These are phyloP conservation scores for Coptodon bakossiorum DNA, from an alignment of 2,113 vertebrate species.

Conservation along the genomic window DNA sequence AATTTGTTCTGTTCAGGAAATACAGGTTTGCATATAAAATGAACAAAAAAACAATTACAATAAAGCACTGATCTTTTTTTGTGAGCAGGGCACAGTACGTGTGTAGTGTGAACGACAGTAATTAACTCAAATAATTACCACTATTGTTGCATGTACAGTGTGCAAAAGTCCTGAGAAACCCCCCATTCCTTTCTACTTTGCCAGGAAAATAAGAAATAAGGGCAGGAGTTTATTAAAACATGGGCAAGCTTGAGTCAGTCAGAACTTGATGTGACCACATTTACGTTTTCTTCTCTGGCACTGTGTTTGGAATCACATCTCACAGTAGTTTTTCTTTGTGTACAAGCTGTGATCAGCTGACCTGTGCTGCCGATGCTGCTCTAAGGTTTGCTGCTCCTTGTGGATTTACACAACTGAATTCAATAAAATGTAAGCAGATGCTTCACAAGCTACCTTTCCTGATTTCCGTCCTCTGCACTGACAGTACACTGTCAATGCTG, in stretches of 20 bases:
- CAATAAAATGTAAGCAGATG: not conserved
- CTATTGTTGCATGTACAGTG: not conserved
- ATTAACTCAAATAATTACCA: not conserved
- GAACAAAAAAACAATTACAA: not conserved
- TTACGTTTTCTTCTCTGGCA: not conserved
- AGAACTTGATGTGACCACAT: not conserved
- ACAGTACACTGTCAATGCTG: not conserved
- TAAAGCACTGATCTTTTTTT: not conserved
- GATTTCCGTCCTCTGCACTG: not conserved
- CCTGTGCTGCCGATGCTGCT: not conserved
- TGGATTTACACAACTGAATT: not conserved
- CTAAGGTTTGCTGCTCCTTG: not conserved
- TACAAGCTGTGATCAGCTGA: not conserved
- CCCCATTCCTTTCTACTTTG: not conserved
- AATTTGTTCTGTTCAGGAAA: not conserved
- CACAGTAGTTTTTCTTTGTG: not conserved
- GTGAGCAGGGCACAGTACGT: not conserved
- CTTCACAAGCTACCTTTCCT: not conserved
- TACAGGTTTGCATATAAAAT: not conserved
- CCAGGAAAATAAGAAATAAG: not conserved
- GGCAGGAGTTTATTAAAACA: not conserved
- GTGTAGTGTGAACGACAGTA: not conserved
- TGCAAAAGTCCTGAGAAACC: not conserved
- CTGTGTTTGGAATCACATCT: not conserved
- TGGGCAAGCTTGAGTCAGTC: not conserved